Evolutionary conservation across 2,113 vertebrate genomes (phyloP).

Genomic region (Gnathonemus longibarbis): DNA sequence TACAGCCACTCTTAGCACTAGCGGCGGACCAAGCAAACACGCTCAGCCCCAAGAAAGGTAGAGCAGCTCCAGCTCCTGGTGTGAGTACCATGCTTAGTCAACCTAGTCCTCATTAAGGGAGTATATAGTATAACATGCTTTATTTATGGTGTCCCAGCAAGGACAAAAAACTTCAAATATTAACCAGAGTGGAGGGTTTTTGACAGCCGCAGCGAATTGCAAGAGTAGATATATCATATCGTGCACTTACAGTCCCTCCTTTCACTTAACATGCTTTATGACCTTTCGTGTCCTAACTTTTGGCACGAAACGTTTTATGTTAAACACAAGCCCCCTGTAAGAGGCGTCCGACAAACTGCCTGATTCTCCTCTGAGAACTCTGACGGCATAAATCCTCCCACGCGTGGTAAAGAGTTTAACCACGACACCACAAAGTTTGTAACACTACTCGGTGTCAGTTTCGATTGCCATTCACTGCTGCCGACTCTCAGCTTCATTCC

Average conservation of each 20-base stretch:
- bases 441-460: neutral
- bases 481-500: neutral
- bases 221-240: conserved; percentile 42
- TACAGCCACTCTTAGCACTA: neutral
- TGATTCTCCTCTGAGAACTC: neutral
- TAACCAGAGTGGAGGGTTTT: conserved; percentile 39
- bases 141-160: conserved; percentile 46
- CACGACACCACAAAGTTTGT: neutral
- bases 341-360: neutral
- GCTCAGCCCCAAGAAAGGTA: neutral
- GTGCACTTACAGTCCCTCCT: neutral
- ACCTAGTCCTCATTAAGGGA: conserved; percentile 31
- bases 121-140: conserved; percentile 27
- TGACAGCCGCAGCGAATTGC: conserved; percentile 45
- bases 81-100: conserved; percentile 6
- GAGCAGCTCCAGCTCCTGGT: conserved; percentile 28
- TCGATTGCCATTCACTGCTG: neutral
- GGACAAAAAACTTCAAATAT: conserved; percentile 45
- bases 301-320: neutral
- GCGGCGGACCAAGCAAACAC: neutral
- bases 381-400: neutral
- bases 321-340: neutral
- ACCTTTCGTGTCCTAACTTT: neutral
- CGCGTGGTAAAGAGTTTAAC: neutral
- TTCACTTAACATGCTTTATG: conserved; percentile 8